Evolutionary conservation across 2,797 vertebrate species (phyloP).

Genomic region (Sylvia borin): DNA sequence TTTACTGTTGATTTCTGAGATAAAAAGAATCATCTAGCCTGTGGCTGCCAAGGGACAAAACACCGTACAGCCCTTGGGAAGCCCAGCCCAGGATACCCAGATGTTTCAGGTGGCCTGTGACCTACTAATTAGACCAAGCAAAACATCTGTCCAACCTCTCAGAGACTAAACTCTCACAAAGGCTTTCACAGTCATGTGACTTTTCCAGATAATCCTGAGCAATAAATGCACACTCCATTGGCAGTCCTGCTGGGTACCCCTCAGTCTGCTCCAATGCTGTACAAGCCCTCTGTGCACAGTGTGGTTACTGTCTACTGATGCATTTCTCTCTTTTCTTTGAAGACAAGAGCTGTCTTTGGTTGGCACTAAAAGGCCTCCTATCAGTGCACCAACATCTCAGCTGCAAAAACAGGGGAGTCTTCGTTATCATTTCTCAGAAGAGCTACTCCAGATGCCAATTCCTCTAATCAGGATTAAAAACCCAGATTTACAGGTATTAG

Average conservation of each 20-base stretch:
- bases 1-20: neutral
- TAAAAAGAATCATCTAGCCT: neutral
- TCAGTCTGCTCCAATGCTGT: neutral
- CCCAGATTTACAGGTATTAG: conserved; percentile 79
- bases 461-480: conserved; percentile 77
- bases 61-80: fast-evolving
- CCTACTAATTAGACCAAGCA: neutral
- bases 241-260: neutral
- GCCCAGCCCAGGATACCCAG: neutral
- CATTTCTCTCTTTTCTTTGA: neutral
- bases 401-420: conserved; percentile 80
- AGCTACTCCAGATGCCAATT: conserved; percentile 75
- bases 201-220: neutral
- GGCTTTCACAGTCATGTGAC: neutral
- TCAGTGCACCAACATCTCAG: conserved; percentile 7
- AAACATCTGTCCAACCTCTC: neutral
- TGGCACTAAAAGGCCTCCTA: conserved; percentile 41
- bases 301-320: neutral
- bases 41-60: neutral
- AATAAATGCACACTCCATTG: fast-evolving
- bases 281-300: fast-evolving
- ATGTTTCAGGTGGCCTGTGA: neutral
- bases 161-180: neutral
- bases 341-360: conserved; percentile 67
- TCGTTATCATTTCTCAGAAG: conserved; percentile 75